Base-by-base conservation (phyloP, 2,113 vertebrate genomes). In the Alectura lathami region DNA sequence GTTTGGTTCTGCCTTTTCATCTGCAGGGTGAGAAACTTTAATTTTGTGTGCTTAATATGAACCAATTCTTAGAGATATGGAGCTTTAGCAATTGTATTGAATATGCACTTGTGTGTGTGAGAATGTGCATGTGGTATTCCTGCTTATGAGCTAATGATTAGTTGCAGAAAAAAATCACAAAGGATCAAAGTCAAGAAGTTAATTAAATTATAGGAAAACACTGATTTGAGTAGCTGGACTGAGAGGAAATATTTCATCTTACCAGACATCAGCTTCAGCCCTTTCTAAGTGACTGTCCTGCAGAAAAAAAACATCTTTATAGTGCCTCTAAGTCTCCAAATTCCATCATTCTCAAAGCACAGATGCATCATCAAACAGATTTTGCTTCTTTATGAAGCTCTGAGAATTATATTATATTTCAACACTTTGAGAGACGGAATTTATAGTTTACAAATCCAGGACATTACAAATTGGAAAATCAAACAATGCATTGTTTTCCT, bases 41-140 rank as follows among this genome's bases (percentile, higher is more conserved):
- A 68, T 24, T 43, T 36, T 66, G 3, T 20, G 2, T 87, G 15
- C 6, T 42, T 62, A 36, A 36, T 48, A 26, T 66, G 42, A 89
- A 36, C 30, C 48, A 14, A 1, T 64, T 82, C 56, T 81, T 84
- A 23, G 36, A 54, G 47, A 40, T 8, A 18, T 10, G 56, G 68
- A 48, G 8, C 16, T 89, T 86, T 24, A 85, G 17, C 14, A 22
- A 22, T 53, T 72, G 11, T 12, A n/a, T 11, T 67, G 32, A 73
- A 43, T 26, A 13, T 0, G 0, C 2, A 0, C 7, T 75, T 23
- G 8, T 69, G 21, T 57, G 56, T 57, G 54, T 36, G 29, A 21
- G 29, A 60, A 60, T 18, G 8, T 54, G 9, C 2, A 0, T 29
- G 15, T 62, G 42, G 3, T 79, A 23, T 68, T 89, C 45, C 59